Conservation (phyloP, 37 sponge, comb jelly and placozoan genomes). For the Tethya wilhelma region DNA sequence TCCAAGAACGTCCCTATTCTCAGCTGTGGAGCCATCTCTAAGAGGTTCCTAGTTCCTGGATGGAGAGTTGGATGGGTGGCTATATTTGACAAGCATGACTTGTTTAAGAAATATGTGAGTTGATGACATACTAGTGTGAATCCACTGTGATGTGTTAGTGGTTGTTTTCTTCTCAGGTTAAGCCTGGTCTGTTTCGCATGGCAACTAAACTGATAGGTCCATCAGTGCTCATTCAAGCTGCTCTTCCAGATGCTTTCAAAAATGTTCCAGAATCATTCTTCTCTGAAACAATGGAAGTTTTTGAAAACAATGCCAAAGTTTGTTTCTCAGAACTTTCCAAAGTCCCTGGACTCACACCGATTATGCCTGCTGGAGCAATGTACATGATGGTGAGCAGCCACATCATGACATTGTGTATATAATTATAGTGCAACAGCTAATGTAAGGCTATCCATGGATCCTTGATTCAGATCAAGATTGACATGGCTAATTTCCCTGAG, state of each 20-base stretch:
- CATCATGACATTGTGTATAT: neutral
- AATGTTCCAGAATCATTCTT: constrained; percentile 66
- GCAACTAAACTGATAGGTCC: constrained; percentile 78
- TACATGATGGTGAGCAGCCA: constrained; percentile 88
- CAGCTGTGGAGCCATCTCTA: constrained; percentile 74
- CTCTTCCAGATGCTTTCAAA: constrained; percentile 68
- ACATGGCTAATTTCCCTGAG: neutral
- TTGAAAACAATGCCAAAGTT: constrained; percentile 57
- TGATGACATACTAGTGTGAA: neutral
- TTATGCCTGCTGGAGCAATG: constrained; percentile 92
- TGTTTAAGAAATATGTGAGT: constrained; percentile 25
- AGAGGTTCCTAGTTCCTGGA: constrained; percentile 91
- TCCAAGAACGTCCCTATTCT: constrained; percentile 83
- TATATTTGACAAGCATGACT: constrained; percentile 72
- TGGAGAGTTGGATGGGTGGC: constrained; percentile 96
- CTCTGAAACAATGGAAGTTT: constrained; percentile 22
- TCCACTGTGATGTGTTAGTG: neutral
- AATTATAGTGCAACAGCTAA: neutral
- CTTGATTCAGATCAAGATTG: neutral
- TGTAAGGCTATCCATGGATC: neutral
- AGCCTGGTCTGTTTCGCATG: constrained; percentile 53
- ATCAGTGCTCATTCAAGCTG: constrained; percentile 82
- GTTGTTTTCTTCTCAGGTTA: constrained; percentile 22
- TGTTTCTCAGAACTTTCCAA: constrained; percentile 36
- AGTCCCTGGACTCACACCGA: constrained; percentile 61